These are phyloP conservation scores for Porites lobata DNA, from an alignment of 92 coral and sea anemone species.

Conservation along the genomic window DNA sequence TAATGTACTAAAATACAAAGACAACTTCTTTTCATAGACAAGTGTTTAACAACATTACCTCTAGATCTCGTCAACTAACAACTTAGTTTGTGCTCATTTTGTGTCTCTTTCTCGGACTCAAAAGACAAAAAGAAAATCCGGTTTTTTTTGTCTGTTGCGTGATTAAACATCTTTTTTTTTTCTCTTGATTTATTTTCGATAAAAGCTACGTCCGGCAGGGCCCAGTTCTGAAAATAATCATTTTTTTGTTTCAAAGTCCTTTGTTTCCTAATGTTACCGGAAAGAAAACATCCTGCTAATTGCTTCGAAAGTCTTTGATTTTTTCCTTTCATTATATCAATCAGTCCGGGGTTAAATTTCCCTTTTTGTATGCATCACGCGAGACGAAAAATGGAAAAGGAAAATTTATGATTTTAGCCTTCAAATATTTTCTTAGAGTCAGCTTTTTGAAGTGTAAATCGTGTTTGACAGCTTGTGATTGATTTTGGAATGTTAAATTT, in stretches of 20 bases:
- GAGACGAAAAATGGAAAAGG: neutral
- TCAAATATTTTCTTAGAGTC: neutral
- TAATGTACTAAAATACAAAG: neutral
- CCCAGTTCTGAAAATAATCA: neutral
- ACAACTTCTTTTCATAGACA: neutral
- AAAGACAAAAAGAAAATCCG: neutral
- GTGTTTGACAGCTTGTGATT: too few relatives aligned
- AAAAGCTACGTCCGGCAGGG: slow-evolving; percentile 15
- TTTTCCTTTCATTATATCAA: slow-evolving; percentile 11
- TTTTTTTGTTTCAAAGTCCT: slow-evolving; percentile 26
- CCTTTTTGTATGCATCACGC: slow-evolving; percentile 21
- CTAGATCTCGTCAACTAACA: neutral
- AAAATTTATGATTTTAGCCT: neutral
- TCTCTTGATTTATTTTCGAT: neutral
- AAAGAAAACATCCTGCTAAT: slow-evolving; percentile 29
- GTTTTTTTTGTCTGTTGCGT: slow-evolving; percentile 14
- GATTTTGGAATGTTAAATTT: too few relatives aligned
- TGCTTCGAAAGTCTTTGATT: neutral
- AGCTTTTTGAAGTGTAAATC: too few relatives aligned
- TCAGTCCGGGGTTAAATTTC: slow-evolving; percentile 10
- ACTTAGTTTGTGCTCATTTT: neutral
- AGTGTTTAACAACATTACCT: slow-evolving; percentile 2
- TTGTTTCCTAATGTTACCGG: slow-evolving; percentile 36
- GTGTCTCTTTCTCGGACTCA: slow-evolving; percentile 29
- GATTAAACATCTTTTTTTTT: neutral